Conservation (phyloP, 1,140 invertebrate species). For the Drosophila kikkawai region DNA sequence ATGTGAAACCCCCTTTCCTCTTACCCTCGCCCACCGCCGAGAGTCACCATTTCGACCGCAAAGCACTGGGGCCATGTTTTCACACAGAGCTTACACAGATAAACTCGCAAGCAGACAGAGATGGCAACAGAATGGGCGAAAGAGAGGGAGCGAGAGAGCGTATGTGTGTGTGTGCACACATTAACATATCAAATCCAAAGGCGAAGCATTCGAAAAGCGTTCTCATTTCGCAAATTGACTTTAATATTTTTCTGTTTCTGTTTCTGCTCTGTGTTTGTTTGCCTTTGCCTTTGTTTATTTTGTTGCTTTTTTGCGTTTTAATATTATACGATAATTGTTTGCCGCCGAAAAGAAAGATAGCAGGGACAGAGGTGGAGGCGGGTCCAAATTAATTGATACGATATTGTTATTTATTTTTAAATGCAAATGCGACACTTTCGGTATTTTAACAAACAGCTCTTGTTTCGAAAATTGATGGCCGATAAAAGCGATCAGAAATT, state of each 20-base stretch:
- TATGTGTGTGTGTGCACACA: constrained; percentile 41
- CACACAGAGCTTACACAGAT: constrained; percentile 80
- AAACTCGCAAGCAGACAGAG: constrained; percentile 34
- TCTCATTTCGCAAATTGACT: constrained; percentile 82
- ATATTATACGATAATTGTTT: constrained; percentile 62
- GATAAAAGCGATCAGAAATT: constrained; percentile 48
- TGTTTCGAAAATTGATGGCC: constrained; percentile 34
- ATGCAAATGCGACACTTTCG: constrained; percentile 46
- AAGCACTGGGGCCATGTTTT: constrained; percentile 82
- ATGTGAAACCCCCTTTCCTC: constrained; percentile 9
- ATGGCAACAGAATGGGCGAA: background rate
- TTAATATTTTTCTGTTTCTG: constrained; percentile 59
- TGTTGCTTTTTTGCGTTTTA: constrained; percentile 68
- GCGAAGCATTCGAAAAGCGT: constrained; percentile 62
- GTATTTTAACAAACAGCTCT: constrained; percentile 29
- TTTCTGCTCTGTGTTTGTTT: constrained; percentile 39
- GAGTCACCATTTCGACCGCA: constrained; percentile 67
- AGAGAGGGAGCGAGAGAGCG: constrained; percentile 1
- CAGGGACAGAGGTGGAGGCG: background rate
- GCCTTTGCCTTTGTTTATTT: constrained; percentile 43
- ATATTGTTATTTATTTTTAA: constrained; percentile 47
- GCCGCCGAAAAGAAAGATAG: constrained; percentile 12
- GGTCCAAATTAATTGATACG: constrained; percentile 47
- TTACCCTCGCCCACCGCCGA: constrained; percentile 4
- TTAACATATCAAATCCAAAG: constrained; percentile 79